phyloP scores from a whole-genome alignment of 2,113 vertebrate species.

The Ranitomeya variabilis region DNA sequence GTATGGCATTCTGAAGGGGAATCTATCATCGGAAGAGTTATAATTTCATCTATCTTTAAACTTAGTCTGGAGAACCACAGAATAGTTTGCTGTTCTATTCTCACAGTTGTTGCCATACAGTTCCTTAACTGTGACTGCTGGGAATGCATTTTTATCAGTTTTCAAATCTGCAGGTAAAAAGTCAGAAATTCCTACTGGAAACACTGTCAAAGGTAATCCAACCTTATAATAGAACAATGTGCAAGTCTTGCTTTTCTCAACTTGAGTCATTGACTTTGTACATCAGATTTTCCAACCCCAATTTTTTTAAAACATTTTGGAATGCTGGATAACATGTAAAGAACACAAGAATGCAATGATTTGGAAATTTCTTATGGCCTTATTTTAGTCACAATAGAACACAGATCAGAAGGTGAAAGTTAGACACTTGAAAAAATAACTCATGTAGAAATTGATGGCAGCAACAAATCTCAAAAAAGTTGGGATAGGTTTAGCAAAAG shows the following conservation, averaged over 20 bases:
- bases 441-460: too few species aligned
- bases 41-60: constrained; percentile 40
- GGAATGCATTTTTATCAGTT: background rate
- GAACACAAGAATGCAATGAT: too few species aligned
- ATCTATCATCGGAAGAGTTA: constrained; percentile 24
- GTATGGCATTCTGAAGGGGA: constrained; percentile 32
- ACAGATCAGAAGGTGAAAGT: too few species aligned
- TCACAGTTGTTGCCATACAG: background rate
- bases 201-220: background rate
- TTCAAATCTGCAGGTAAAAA: background rate
- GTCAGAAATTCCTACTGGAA: background rate
- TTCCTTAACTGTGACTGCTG: background rate
- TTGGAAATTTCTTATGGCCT: too few species aligned
- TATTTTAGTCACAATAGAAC: too few species aligned
- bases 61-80: background rate
- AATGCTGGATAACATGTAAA: background rate
- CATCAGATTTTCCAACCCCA: background rate
- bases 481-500: too few species aligned
- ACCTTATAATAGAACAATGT: background rate
- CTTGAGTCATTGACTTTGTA: background rate
- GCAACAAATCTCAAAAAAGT: too few species aligned
- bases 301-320: background rate
- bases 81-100: background rate
- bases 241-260: background rate
- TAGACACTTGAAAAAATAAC: too few species aligned